Percentiles rank a stretch among this genome's conserved stretches.
These are phyloP conservation scores for Pyralis farinalis DNA, from an alignment of 2,888 invertebrate genomes.

Conservation along the genomic window DNA sequence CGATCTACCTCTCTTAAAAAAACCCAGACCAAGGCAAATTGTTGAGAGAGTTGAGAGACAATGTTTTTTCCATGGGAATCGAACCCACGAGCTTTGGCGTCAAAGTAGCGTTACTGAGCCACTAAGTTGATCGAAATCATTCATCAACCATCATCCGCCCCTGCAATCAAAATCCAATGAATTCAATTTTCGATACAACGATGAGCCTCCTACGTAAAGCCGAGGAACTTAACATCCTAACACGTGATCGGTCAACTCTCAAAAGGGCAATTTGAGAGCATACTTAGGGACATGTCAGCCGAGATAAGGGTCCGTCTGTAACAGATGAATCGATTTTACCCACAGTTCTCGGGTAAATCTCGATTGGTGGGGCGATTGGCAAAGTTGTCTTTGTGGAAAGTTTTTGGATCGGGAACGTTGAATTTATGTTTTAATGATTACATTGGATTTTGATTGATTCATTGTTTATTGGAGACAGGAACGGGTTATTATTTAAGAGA, in stretches of 20 bases:
- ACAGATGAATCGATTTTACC: slow-evolving; percentile 37
- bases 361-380: not conserved
- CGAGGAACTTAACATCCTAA: slow-evolving; percentile 22
- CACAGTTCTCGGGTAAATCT: slow-evolving; percentile 17
- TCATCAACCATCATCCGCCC: not conserved
- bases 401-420: not conserved
- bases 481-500: too few species aligned
- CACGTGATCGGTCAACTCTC: slow-evolving; percentile 44
- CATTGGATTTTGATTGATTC: too few species aligned
- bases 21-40: too few species aligned
- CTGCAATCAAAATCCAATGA: not conserved
- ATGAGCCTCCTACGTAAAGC: slow-evolving; percentile 5
- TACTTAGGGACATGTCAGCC: slow-evolving; percentile 54
- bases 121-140: too few species aligned
- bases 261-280: slow-evolving; percentile 48
- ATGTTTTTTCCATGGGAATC: too few species aligned
- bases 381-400: not conserved
- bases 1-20: too few species aligned
- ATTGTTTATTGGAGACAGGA: too few species aligned
- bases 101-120: too few species aligned
- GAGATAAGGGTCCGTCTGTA: slow-evolving; percentile 52
- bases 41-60: too few species aligned
- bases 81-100: too few species aligned
- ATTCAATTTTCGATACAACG: not conserved
- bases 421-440: too few species aligned